These are phyloP conservation scores for Anticlea derivata DNA, from an alignment of 2,888 invertebrate genomes.

Conservation along the genomic window DNA sequence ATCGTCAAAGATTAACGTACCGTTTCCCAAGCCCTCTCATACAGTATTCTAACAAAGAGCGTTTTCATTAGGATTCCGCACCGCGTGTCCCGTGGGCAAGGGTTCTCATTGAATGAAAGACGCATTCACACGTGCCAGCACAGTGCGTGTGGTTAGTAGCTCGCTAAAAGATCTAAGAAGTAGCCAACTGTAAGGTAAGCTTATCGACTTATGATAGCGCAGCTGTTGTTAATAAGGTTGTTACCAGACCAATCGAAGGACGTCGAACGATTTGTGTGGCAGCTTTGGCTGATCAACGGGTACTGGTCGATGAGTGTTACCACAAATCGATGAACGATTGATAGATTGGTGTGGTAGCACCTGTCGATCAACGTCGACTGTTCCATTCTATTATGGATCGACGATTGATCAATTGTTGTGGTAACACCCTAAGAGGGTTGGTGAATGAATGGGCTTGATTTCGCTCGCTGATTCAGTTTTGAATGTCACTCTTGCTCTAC, in stretches of 20 bases:
- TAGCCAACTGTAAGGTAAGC: not conserved
- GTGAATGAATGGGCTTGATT: not conserved
- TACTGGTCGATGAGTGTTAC: too few relatives aligned
- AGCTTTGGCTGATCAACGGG: too few relatives aligned
- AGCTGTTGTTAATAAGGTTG: not conserved
- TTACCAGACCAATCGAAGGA: too few relatives aligned
- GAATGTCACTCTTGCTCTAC: too few relatives aligned
- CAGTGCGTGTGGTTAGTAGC: conserved; percentile 18
- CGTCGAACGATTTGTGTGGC: too few relatives aligned
- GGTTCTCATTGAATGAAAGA: conserved; percentile 25
- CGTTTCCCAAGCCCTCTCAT: conserved; percentile 3
- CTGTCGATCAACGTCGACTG: too few relatives aligned
- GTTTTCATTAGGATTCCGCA: conserved; percentile 24
- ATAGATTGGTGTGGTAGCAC: too few relatives aligned
- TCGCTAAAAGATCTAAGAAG: conserved; percentile 12
- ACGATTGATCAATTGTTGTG: too few relatives aligned
- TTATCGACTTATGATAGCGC: not conserved
- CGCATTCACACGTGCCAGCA: conserved; percentile 11
- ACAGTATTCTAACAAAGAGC: conserved; percentile 20
- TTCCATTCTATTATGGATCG: too few relatives aligned
- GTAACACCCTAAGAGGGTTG: not conserved
- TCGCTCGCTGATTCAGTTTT: not conserved
- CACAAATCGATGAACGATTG: too few relatives aligned
- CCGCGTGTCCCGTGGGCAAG: conserved; percentile 21
- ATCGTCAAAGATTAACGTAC: conserved; percentile 18